Conservation (phyloP, 2,888 invertebrate species). For the Leptura quadrifasciata region DNA sequence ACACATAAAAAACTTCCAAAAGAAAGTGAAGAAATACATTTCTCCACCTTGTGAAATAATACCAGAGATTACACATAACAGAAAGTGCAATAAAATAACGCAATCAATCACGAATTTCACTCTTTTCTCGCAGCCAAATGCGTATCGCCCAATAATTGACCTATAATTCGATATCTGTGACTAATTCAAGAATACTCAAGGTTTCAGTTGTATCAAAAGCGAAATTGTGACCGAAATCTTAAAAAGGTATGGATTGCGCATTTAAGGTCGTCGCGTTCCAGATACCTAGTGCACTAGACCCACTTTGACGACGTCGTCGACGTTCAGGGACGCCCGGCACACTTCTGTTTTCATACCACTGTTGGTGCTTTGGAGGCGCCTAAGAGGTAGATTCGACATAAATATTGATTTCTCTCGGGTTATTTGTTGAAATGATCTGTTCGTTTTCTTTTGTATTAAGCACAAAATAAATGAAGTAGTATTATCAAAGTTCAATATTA, state of each 20-base stretch:
- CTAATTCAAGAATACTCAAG: conserved; percentile 41
- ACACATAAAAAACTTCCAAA: not conserved
- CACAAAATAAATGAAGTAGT: not conserved
- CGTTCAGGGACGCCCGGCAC: conserved; percentile 57
- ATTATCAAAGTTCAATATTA: no score
- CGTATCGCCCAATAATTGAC: conserved; percentile 32
- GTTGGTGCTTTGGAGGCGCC: not conserved
- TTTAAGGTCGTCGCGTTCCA: conserved; percentile 62
- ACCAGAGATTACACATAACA: not conserved
- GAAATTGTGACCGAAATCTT: conserved; percentile 55
- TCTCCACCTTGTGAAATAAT: not conserved
- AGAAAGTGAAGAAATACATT: conserved; percentile 13
- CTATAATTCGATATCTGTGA: conserved; percentile 28
- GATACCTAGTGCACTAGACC: conserved; percentile 69
- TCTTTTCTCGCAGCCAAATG: conserved; percentile 45
- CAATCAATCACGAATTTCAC: conserved; percentile 49
- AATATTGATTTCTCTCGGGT: not conserved
- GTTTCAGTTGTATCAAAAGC: conserved; percentile 38
- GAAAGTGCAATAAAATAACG: conserved; percentile 33
- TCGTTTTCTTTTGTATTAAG: not conserved
- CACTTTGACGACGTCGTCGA: conserved; percentile 60
- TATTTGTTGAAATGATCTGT: not conserved
- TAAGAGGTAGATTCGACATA: not conserved
- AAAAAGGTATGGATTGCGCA: conserved; percentile 52
- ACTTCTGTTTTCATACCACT: conserved; percentile 24